phyloP scores from a whole-genome alignment of 2,797 vertebrate genomes.

The Eulemur mongoz region DNA sequence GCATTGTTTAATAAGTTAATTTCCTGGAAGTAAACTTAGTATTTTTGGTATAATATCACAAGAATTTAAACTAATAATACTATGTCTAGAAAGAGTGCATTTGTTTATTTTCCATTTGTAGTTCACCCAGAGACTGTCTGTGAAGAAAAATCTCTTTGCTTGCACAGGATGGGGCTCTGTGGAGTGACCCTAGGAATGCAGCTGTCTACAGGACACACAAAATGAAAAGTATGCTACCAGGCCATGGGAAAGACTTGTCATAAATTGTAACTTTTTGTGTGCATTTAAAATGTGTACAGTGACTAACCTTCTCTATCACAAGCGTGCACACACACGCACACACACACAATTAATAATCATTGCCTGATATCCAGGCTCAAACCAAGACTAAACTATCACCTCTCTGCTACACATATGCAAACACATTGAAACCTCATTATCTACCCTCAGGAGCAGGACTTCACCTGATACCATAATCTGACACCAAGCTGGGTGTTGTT shows the following conservation, averaged over 20 bases:
- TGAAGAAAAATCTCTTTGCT: slow-evolving; percentile 31
- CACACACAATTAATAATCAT: background rate
- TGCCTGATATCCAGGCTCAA: background rate
- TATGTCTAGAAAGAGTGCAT: background rate
- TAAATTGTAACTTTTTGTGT: background rate
- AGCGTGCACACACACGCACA: background rate
- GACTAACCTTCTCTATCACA: background rate
- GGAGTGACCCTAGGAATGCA: background rate
- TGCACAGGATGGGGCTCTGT: background rate
- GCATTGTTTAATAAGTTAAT: background rate
- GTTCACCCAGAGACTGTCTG: background rate
- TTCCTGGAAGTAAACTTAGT: background rate
- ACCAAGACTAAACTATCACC: background rate
- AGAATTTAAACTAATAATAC: background rate
- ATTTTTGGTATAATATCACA: slow-evolving; percentile 13
- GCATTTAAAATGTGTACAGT: background rate
- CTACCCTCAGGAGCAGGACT: background rate
- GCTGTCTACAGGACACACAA: background rate
- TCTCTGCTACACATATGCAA: background rate
- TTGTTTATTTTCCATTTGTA: slow-evolving; percentile 16
- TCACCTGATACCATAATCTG: background rate
- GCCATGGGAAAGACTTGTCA: background rate
- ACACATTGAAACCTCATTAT: background rate
- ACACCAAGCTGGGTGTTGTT: background rate
- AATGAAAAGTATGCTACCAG: background rate